Evolutionary conservation across 1,140 invertebrate genomes (phyloP).

Genomic region (Eupeodes corollae): DNA sequence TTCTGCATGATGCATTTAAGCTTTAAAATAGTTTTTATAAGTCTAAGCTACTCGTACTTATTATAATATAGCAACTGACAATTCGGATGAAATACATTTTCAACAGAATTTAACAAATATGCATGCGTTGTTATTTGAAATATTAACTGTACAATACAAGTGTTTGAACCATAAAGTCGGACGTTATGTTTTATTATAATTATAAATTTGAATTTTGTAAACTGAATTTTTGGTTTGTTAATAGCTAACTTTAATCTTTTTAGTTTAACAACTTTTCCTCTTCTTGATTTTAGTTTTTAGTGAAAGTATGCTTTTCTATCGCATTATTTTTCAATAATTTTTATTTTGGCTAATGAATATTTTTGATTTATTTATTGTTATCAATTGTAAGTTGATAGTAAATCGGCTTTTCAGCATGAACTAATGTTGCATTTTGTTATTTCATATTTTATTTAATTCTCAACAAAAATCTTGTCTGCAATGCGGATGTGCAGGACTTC

Average conservation of each 20-base stretch:
- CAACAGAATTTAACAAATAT: too few relatives aligned
- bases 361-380: background rate
- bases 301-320: background rate
- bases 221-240: background rate
- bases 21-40: too few relatives aligned
- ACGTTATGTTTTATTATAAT: too few relatives aligned
- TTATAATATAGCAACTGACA: too few relatives aligned
- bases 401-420: too few relatives aligned
- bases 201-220: too few relatives aligned
- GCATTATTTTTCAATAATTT: background rate
- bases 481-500: conserved; percentile 64
- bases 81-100: too few relatives aligned
- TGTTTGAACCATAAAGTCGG: too few relatives aligned
- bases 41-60: too few relatives aligned
- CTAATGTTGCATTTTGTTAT: conserved; percentile 1
- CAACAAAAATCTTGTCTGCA: background rate
- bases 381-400: background rate
- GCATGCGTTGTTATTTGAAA: too few relatives aligned
- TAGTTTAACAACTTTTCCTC: background rate
- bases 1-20: too few relatives aligned
- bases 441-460: conserved; percentile 10
- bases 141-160: too few relatives aligned
- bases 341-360: background rate
- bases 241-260: background rate
- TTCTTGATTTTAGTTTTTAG: background rate